phyloP scores from a whole-genome alignment of 1,140 invertebrate genomes.

The Hesperophylax magnus region DNA sequence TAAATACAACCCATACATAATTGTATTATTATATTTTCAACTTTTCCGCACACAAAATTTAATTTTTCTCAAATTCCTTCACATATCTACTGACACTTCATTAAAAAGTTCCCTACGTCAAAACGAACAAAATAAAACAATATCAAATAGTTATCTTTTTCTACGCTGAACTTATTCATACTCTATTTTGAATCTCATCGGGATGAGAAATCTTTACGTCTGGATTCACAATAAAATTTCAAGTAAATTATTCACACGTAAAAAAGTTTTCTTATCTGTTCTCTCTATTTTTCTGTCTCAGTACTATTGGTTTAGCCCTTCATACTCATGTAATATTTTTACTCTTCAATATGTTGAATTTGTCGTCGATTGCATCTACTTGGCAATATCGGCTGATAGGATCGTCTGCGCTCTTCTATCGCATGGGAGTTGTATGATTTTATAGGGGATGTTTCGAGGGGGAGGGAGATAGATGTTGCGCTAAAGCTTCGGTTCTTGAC shows the following conservation, averaged over 20 bases:
- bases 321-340: neutral
- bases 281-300: too few species aligned
- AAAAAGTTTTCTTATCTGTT: too few species aligned
- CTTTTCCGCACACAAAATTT: slow-evolving; percentile 8
- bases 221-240: neutral
- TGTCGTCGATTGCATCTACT: neutral
- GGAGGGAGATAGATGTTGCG: slow-evolving; percentile 36
- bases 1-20: slow-evolving; percentile 2
- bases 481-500: slow-evolving; percentile 44
- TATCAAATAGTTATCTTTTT: neutral
- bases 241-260: neutral
- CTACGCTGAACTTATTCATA: neutral
- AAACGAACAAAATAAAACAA: neutral
- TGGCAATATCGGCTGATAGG: slow-evolving; percentile 33
- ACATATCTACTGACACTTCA: neutral
- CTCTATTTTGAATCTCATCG: too few species aligned
- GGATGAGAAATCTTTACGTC: too few species aligned
- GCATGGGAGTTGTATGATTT: slow-evolving; percentile 12
- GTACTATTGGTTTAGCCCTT: too few species aligned
- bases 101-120: neutral
- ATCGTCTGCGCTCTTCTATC: slow-evolving; percentile 30
- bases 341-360: slow-evolving; percentile 1
- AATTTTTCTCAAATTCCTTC: too few species aligned
- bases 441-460: slow-evolving; percentile 2
- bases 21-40: slow-evolving; percentile 43